Evolutionary conservation across 2,888 invertebrate species (phyloP).

Genomic region (Chymomyza caudatula): DNA sequence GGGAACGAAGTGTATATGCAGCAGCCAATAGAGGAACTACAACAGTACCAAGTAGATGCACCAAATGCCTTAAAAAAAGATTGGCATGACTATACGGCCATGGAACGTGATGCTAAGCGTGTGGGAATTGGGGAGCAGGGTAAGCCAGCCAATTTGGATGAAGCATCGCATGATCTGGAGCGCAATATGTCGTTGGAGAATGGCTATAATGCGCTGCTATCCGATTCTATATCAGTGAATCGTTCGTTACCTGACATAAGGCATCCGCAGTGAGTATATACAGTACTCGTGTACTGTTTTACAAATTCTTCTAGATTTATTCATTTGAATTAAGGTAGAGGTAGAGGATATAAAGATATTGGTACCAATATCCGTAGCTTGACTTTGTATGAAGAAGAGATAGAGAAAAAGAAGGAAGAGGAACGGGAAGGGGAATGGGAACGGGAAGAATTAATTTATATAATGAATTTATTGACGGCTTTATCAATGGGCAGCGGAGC

Average conservation of each 20-base stretch:
- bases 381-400: too few relatives aligned
- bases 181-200: conserved; percentile 87
- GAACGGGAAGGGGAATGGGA: too few relatives aligned
- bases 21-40: neutral
- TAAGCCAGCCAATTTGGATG: conserved; percentile 82
- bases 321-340: too few relatives aligned
- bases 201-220: conserved; percentile 95
- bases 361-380: too few relatives aligned
- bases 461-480: too few relatives aligned
- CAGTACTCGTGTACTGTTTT: neutral
- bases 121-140: conserved; percentile 88
- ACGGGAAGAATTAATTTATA: too few relatives aligned
- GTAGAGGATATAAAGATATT: too few relatives aligned
- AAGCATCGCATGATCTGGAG: conserved; percentile 82
- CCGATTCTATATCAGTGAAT: conserved; percentile 93
- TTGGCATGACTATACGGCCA: conserved; percentile 88
- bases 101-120: conserved; percentile 82
- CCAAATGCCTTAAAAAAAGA: conserved; percentile 81
- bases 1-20: neutral
- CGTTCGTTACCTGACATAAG: conserved; percentile 90
- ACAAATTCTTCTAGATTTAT: too few relatives aligned
- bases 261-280: conserved; percentile 80
- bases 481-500: too few relatives aligned
- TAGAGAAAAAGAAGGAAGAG: too few relatives aligned
- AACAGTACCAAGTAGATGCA: conserved; percentile 34